Base-by-base conservation (phyloP, 2,888 invertebrate species). In the Mimachlamys varia region DNA sequence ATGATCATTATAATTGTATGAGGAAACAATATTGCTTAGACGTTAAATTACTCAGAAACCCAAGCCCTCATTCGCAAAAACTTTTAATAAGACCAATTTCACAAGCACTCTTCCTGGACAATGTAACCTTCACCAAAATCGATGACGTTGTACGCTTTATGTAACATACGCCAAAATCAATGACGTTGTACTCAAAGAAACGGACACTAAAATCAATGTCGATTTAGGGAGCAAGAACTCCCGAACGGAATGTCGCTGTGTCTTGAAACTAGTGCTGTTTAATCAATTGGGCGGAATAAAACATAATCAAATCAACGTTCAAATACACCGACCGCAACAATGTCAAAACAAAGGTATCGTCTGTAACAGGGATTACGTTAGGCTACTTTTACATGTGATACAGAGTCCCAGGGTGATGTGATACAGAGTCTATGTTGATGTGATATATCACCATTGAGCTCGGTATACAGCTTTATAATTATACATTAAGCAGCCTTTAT, bases 91-190 rank as follows among this genome's bases (percentile, higher is more conserved):
- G 7, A 44, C 44, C 44, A 44, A 5, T 7, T 44, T 44, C 7
- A 44, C 7, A 3, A 5, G n/a, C n/a, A 44, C 3, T 5, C 44
- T 44, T 44, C 44, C 44, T 44, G 7, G 44, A 44, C 44, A 44
- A 44, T 44, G 44, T 44, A 44, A 44, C 44, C 44, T 44, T 44
- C 44, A 44, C 44, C 44, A 44, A 44, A 44, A 44, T 44, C 44
- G 7, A 44, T 44, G 44, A 44, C 44, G 44, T 44, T 44, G 3
- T 44, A 44, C 44, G 44, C 62, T 22, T n/a, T 3, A 62, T 62
- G 62, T 62, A 62, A 62, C 22, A 62, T 22, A 76, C 33, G 76
- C 76, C 76, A 76, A 33, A 76, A 76, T 76, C 76, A 33, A 76
- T 33, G 76, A 76, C 76, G 76, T 33, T 76, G 76, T 76, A 33